phyloP scores from a whole-genome alignment of 2,797 vertebrate species.

The Syngnathus rostellatus region DNA sequence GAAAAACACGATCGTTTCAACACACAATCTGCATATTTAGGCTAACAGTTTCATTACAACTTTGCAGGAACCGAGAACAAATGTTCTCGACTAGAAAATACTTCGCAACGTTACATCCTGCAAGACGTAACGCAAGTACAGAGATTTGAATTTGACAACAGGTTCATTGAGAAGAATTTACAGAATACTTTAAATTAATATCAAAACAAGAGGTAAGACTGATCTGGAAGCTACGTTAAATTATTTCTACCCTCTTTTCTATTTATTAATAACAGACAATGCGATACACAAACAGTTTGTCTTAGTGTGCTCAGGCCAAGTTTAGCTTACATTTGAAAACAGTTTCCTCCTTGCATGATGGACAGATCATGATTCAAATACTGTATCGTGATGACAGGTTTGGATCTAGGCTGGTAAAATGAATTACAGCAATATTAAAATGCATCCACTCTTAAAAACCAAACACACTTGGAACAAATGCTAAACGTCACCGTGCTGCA shows the following conservation, averaged over 20 bases:
- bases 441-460: background rate
- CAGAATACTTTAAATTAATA: slow-evolving; percentile 61
- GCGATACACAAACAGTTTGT: slow-evolving; percentile 31
- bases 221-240: slow-evolving; percentile 58
- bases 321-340: slow-evolving; percentile 44
- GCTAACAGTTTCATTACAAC: slow-evolving; percentile 47
- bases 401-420: background rate
- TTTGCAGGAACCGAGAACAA: slow-evolving; percentile 46
- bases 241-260: slow-evolving; percentile 27
- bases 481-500: background rate
- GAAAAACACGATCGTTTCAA: slow-evolving; percentile 69
- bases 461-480: background rate
- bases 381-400: background rate
- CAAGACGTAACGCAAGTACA: slow-evolving; percentile 58
- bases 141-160: slow-evolving; percentile 54
- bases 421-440: background rate
- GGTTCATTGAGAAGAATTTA: slow-evolving; percentile 59
- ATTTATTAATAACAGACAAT: slow-evolving; percentile 39
- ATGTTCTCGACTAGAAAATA: slow-evolving; percentile 65
- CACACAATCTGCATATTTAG: slow-evolving; percentile 46
- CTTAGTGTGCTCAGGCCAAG: slow-evolving; percentile 26
- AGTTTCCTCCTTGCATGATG: slow-evolving; percentile 18
- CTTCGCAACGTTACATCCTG: slow-evolving; percentile 65
- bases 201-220: slow-evolving; percentile 56
- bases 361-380: slow-evolving; percentile 1